A percentile compares a stretch with the other conserved stretches of the same genome.
phyloP scores from a whole-genome alignment of 2,888 invertebrate genomes.

The Prosapia bicincta region DNA sequence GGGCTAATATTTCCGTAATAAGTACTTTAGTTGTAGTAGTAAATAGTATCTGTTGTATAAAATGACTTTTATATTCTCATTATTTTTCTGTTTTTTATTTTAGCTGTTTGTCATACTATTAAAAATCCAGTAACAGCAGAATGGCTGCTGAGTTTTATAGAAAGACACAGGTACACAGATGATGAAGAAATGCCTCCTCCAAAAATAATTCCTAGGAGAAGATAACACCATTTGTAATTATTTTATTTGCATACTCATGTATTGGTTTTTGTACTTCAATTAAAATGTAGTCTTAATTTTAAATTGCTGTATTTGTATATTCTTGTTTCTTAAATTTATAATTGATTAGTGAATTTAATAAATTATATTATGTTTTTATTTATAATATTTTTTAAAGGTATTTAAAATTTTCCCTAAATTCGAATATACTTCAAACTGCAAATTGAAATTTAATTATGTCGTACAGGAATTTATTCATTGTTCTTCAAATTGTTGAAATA shows the following conservation, averaged over 20 bases:
- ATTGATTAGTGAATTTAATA: too few relatives aligned
- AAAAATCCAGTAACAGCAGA: constrained; percentile 81
- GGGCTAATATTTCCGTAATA: too few relatives aligned
- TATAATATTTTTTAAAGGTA: too few relatives aligned
- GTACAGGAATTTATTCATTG: too few relatives aligned
- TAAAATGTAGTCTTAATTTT: background rate
- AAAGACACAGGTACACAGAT: constrained; percentile 54
- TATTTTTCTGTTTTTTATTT: constrained; percentile 40
- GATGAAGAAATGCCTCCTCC: constrained; percentile 67
- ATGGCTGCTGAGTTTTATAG: constrained; percentile 69
- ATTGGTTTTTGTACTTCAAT: background rate
- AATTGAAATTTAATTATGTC: too few relatives aligned
- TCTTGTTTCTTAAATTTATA: background rate
- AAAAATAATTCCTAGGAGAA: constrained; percentile 45
- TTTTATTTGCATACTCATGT: background rate
- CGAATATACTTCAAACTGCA: too few relatives aligned
- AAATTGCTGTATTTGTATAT: background rate
- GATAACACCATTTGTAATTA: background rate
- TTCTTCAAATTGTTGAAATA: too few relatives aligned
- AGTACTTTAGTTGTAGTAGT: too few relatives aligned
- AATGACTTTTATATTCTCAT: too few relatives aligned
- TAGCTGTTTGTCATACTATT: constrained; percentile 83
- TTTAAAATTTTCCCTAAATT: too few relatives aligned
- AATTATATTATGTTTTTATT: too few relatives aligned
- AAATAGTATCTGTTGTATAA: too few relatives aligned